Percentiles rank a stretch among this genome's conserved stretches.
phyloP scores from a whole-genome alignment of 2,888 invertebrate species.

The Brachyopa scutellaris region DNA sequence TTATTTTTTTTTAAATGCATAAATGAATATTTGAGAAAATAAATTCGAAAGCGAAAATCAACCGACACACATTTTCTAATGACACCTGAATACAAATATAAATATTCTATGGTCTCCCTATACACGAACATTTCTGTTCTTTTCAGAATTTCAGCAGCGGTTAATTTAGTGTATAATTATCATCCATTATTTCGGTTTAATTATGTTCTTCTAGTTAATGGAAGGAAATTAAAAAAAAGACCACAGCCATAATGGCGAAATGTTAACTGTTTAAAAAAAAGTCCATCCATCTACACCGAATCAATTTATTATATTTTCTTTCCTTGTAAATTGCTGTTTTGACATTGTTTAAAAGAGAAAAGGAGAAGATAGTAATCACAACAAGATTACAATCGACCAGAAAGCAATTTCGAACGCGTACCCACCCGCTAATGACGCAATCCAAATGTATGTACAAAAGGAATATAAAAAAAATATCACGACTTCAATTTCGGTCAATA shows the following conservation, averaged over 20 bases:
- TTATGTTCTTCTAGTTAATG: neutral
- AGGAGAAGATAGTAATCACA: conserved; percentile 19
- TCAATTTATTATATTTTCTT: neutral
- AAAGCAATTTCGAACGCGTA: conserved; percentile 36
- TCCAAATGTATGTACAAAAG: conserved; percentile 22
- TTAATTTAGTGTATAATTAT: conserved; percentile 9
- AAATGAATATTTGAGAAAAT: conserved; percentile 11
- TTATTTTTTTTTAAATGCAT: conserved; percentile 8
- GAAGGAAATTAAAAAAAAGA: neutral
- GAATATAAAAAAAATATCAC: neutral
- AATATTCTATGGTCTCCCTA: neutral
- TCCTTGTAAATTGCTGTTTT: neutral
- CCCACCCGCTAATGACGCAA: conserved; percentile 66
- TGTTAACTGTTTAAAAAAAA: too few relatives aligned
- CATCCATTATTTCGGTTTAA: conserved; percentile 1
- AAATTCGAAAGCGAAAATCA: conserved; percentile 15
- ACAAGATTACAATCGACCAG: conserved; percentile 16
- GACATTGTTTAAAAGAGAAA: neutral
- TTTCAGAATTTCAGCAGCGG: neutral
- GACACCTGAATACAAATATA: neutral
- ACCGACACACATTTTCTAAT: conserved; percentile 6
- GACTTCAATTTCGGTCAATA: conserved; percentile 57
- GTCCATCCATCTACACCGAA: conserved; percentile 23
- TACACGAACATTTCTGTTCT: neutral
- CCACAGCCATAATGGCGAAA: too few relatives aligned